These are phyloP conservation scores for Burhinus oedicnemus DNA, from an alignment of 2,113 vertebrate genomes.

Conservation along the genomic window DNA sequence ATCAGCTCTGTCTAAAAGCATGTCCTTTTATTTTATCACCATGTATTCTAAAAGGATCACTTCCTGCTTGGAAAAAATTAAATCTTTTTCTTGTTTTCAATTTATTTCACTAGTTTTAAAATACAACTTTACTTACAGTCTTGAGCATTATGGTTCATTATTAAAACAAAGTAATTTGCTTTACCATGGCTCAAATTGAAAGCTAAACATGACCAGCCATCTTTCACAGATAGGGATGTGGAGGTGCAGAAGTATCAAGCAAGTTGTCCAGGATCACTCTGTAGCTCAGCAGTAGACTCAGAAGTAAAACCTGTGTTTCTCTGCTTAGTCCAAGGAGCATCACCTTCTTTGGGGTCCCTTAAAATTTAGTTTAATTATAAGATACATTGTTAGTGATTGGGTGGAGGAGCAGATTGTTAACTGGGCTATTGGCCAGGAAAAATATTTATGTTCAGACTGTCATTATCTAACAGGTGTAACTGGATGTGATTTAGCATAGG, in stretches of 20 bases:
- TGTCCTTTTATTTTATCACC: not conserved
- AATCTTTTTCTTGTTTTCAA: not conserved
- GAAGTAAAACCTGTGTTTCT: not conserved
- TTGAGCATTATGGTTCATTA: not conserved
- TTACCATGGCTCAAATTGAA: not conserved
- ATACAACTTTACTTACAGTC: not conserved
- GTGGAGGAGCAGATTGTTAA: not conserved
- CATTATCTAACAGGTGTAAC: not conserved
- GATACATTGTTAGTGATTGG: not conserved
- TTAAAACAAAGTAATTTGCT: not conserved
- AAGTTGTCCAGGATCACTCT: not conserved
- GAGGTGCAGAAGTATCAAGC: not conserved
- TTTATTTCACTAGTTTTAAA: not conserved
- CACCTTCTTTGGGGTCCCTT: not conserved
- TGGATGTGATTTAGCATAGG: not conserved
- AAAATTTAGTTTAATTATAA: not conserved
- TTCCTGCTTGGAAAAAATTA: not conserved
- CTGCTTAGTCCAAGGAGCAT: not conserved
- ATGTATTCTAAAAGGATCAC: not conserved
- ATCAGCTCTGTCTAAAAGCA: not conserved
- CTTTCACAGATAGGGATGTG: not conserved
- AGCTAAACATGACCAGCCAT: not conserved
- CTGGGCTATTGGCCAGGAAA: not conserved
- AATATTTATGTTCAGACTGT: not conserved
- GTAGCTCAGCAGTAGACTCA: not conserved